Percentiles rank a stretch among this genome's conserved stretches.
phyloP scores from a whole-genome alignment of 1,140 invertebrate species.

The Globodera rostochiensis region DNA sequence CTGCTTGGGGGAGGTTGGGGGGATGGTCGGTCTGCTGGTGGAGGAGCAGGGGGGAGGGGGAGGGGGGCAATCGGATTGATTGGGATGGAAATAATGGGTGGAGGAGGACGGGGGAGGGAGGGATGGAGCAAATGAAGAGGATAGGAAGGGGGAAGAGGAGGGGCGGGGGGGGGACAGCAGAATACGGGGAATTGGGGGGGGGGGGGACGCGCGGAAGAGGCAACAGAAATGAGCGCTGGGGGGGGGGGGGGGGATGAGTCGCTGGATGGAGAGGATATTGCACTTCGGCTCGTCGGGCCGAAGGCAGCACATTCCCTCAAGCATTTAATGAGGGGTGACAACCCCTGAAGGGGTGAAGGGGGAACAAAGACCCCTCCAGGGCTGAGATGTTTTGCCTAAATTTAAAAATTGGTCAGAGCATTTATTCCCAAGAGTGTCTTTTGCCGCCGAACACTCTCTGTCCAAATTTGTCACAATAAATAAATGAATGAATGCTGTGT shows the following conservation, averaged over 20 bases:
- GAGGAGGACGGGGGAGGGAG: conserved; percentile 4
- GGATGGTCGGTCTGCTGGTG: too few relatives aligned
- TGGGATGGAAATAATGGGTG: background rate
- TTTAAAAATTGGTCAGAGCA: too few relatives aligned
- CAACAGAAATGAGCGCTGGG: background rate
- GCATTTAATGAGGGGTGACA: background rate
- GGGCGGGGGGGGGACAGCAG: background rate
- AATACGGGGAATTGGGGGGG: background rate
- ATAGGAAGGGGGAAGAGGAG: background rate
- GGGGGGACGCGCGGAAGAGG: background rate
- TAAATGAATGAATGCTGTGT: background rate
- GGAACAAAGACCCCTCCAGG: too few relatives aligned
- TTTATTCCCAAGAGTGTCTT: conserved; percentile 16
- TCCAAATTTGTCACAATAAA: background rate
- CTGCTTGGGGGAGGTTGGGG: background rate
- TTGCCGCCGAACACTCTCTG: conserved; percentile 5
- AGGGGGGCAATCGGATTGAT: conserved; percentile 11
- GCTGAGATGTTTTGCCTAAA: too few relatives aligned
- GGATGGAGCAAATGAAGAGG: background rate
- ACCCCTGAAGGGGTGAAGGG: too few relatives aligned
- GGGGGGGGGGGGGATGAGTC: background rate
- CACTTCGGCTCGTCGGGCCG: background rate
- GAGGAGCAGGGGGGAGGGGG: background rate
- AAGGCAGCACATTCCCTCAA: background rate
- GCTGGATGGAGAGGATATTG: background rate